Evolutionary conservation across 2,113 vertebrate genomes (phyloP), one percentile per base, ranked within the genome.

Genomic region (Scomber japonicus): DNA sequence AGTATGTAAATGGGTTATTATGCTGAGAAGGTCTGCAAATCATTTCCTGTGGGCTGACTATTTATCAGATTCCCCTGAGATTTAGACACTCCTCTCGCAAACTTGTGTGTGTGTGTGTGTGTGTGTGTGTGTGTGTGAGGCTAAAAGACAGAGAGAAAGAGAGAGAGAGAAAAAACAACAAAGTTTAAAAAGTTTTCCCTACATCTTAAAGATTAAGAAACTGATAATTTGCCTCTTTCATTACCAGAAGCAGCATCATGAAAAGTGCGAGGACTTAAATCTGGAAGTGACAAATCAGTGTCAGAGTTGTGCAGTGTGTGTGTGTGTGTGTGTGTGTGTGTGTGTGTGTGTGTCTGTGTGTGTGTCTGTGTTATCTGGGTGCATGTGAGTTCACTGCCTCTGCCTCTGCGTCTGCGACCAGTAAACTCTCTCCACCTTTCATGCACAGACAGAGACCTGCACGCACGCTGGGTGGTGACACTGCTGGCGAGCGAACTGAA

Each of bases 391-490:
- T 65, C 54, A 65, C 35, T 50, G 62, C 40, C 24, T 69, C 35
- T 50, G 62, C 40, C 24, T 69, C 64, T 75, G 73, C 19, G 78
- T 68, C 27, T 70, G 53, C 15, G 21, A 7, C 73, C 63, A 54
- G 80, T 19, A 60, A 59, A 48, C 73, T 50, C 48, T 14, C 44
- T 67, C 63, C 59, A 82, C 83, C 81, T 78, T 84, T 48, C 75
- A 54, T 4, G 51, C 84, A 70, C 82, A 67, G 64, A 71, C 57
- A 31, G 77, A 78, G 86, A 90, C 79, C 77, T 83, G 35, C 35
- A 40, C 35, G 88, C 94, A 90, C 75, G 19, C 90, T 95, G 95
- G 94, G 94, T 94, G 94, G 94, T 89, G 93, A 90, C 92, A 93
- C 86, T 76, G 89, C 91, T 91, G 89, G 92, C 88, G 91, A 92